A percentile compares a stretch with the other conserved stretches of the same genome.
phyloP scores from a whole-genome alignment of 2,888 invertebrate species.

The Lepas anatifera region DNA sequence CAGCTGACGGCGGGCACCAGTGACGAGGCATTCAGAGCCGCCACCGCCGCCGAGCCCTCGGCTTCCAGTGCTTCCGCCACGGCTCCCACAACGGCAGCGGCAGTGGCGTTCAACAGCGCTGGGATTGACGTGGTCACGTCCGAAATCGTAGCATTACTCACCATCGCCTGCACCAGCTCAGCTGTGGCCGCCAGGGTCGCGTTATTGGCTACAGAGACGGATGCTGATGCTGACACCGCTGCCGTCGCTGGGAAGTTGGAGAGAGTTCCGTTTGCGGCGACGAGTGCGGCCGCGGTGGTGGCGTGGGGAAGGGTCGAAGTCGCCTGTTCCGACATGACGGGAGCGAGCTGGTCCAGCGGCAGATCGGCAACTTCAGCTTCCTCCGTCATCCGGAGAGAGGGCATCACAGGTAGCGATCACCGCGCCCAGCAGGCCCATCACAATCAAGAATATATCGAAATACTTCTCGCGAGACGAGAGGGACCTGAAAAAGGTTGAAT shows the following conservation, averaged over 20 bases:
- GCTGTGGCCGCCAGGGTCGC: too few species aligned
- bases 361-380: background rate
- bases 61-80: background rate
- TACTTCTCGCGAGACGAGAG: background rate
- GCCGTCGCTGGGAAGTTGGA: too few species aligned
- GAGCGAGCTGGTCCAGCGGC: background rate
- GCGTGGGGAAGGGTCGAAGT: too few species aligned
- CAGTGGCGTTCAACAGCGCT: too few species aligned
- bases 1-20: background rate
- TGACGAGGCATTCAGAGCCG: background rate
- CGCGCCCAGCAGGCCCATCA: conserved; percentile 26
- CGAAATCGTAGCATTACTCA: too few species aligned
- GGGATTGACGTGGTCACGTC: too few species aligned
- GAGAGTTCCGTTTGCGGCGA: too few species aligned
- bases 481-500: background rate
- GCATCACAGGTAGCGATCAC: conserved; percentile 26
- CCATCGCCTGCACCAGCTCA: too few species aligned
- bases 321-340: too few species aligned
- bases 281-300: too few species aligned
- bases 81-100: background rate
- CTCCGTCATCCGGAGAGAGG: conserved; percentile 22
- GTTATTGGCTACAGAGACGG: background rate
- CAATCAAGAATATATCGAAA: conserved; percentile 25
- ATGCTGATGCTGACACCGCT: too few species aligned
- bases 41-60: background rate